phyloP scores from a whole-genome alignment of 2,113 vertebrate species.

The Ochotona princeps region DNA sequence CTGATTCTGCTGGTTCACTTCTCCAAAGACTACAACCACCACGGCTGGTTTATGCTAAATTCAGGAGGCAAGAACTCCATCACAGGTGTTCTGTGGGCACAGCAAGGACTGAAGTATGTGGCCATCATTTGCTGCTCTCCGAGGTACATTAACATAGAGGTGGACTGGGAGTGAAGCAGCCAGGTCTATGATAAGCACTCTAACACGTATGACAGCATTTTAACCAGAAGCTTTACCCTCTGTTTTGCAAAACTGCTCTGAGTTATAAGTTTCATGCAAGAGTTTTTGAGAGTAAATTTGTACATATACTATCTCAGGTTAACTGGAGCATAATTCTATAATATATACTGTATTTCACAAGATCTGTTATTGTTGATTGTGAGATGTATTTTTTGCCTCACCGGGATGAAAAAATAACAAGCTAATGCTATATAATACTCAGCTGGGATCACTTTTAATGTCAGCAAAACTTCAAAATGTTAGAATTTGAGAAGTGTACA shows the following conservation, averaged over 20 bases:
- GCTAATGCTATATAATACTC: not conserved
- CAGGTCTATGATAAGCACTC: too few relatives aligned
- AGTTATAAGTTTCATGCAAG: not conserved
- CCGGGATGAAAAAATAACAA: not conserved
- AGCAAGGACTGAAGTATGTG: too few relatives aligned
- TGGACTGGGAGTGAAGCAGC: too few relatives aligned
- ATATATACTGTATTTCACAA: not conserved
- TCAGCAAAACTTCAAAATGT: not conserved
- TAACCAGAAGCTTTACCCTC: too few relatives aligned
- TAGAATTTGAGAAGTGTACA: not conserved
- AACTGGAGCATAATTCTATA: not conserved
- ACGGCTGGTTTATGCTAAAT: too few relatives aligned
- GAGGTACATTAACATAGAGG: too few relatives aligned
- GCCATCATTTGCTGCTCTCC: too few relatives aligned
- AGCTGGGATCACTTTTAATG: not conserved
- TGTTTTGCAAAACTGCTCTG: not conserved
- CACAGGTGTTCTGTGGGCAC: too few relatives aligned
- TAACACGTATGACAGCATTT: too few relatives aligned
- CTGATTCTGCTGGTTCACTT: too few relatives aligned
- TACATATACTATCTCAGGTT: not conserved
- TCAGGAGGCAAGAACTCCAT: too few relatives aligned
- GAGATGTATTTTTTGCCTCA: not conserved
- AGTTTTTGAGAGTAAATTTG: not conserved
- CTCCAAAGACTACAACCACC: too few relatives aligned
- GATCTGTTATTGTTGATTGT: not conserved